phyloP scores from a whole-genome alignment of 1,140 invertebrate species.

The Eupristina koningsbergeri region DNA sequence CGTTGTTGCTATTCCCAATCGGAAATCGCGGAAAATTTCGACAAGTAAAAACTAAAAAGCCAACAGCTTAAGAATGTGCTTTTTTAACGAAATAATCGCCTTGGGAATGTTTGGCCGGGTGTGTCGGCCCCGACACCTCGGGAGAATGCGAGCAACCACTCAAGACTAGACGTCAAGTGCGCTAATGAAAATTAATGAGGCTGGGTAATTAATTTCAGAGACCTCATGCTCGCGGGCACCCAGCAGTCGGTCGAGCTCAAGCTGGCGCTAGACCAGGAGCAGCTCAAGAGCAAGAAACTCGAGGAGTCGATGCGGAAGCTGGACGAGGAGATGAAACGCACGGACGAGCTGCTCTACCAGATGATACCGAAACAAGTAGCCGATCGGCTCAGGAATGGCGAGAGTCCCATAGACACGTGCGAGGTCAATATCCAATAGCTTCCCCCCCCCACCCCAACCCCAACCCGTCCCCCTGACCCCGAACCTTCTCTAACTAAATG shows the following conservation, averaged over 20 bases:
- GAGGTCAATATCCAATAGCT: slow-evolving; percentile 77
- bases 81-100: too few species aligned
- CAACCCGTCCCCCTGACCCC: too few species aligned
- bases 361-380: slow-evolving; percentile 99
- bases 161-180: too few species aligned
- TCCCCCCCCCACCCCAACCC: too few species aligned
- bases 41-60: too few species aligned
- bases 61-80: too few species aligned
- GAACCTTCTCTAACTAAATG: not conserved
- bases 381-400: slow-evolving; percentile 90
- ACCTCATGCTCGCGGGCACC: slow-evolving; percentile 95
- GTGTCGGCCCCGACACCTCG: too few species aligned
- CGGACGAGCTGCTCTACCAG: slow-evolving; percentile 95
- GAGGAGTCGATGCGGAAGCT: slow-evolving; percentile 97
- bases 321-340: slow-evolving; percentile 95
- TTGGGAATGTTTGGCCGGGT: too few species aligned
- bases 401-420: slow-evolving; percentile 95
- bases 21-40: too few species aligned
- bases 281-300: slow-evolving; percentile 95
- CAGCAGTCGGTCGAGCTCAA: slow-evolving; percentile 98
- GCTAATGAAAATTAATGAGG: not conserved
- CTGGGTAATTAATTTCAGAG: slow-evolving; percentile 74
- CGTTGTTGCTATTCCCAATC: too few species aligned
- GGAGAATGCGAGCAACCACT: not conserved
- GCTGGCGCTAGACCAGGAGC: slow-evolving; percentile 95